These are phyloP conservation scores for Calliopum simillimum DNA, from an alignment of 2,888 invertebrate species.

Conservation along the genomic window DNA sequence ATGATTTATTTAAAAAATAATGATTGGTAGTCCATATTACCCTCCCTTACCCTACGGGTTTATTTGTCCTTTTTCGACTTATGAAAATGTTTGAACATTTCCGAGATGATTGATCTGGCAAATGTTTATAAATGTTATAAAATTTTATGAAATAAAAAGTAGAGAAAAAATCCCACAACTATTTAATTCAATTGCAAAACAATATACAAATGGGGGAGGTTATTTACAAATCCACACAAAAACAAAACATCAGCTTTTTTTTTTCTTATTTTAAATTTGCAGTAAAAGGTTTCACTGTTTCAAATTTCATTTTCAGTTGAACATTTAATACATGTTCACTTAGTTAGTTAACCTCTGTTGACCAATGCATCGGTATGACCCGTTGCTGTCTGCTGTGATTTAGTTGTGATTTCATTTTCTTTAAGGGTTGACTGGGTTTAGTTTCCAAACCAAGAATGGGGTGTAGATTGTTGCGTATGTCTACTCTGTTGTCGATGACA, in stretches of 20 bases:
- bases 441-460: not conserved
- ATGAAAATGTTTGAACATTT: too few relatives aligned
- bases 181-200: too few relatives aligned
- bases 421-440: not conserved
- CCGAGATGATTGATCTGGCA: too few relatives aligned
- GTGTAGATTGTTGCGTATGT: not conserved
- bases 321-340: conserved; percentile 19
- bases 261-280: conserved; percentile 30
- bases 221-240: conserved; percentile 12
- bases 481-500: conserved; percentile 50
- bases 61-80: too few relatives aligned
- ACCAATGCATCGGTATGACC: conserved; percentile 54
- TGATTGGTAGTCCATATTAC: too few relatives aligned
- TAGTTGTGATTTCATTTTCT: conserved; percentile 36
- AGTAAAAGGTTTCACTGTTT: conserved; percentile 28
- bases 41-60: too few relatives aligned
- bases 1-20: too few relatives aligned
- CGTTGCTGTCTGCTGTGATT: conserved; percentile 38
- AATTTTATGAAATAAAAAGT: too few relatives aligned
- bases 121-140: too few relatives aligned
- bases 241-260: conserved; percentile 20
- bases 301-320: conserved; percentile 39
- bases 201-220: too few relatives aligned
- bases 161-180: too few relatives aligned
- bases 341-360: conserved; percentile 51